A percentile compares a stretch with the other conserved stretches of the same genome.
phyloP scores from a whole-genome alignment of 1,140 invertebrate species.

The Macrosteles quadrilineatus region DNA sequence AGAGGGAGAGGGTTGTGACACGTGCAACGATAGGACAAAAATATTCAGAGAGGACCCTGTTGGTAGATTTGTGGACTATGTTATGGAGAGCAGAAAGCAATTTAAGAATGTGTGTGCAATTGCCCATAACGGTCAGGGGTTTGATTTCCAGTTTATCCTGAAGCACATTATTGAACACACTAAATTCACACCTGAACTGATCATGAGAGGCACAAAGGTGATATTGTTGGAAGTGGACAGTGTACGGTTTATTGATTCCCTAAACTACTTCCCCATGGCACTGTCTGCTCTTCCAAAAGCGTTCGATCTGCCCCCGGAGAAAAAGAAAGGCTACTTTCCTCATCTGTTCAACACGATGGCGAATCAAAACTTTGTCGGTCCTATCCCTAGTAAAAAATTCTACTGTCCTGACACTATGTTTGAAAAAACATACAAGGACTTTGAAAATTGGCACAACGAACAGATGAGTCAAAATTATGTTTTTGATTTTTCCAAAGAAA shows the following conservation, averaged over 20 bases:
- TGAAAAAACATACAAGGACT: conserved; percentile 35
- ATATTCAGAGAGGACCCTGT: neutral
- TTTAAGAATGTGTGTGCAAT: conserved; percentile 26
- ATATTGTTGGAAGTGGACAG: conserved; percentile 32
- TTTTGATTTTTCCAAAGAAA: conserved; percentile 10
- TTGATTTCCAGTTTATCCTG: conserved; percentile 43
- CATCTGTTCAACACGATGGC: conserved; percentile 42
- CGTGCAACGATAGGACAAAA: neutral
- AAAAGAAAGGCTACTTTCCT: too few relatives aligned
- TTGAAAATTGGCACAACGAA: conserved; percentile 4
- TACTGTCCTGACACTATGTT: conserved; percentile 31
- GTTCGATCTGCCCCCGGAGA: conserved; percentile 37
- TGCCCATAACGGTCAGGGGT: conserved; percentile 41
- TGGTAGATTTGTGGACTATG: conserved; percentile 14
- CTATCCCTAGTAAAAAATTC: neutral
- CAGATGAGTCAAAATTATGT: neutral
- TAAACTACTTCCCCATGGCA: conserved; percentile 44
- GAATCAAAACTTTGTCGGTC: neutral
- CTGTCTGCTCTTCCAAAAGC: conserved; percentile 40
- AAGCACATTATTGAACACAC: conserved; percentile 34
- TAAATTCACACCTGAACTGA: conserved; percentile 33
- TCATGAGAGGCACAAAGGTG: conserved; percentile 35
- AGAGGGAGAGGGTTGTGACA: neutral
- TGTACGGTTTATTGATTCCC: conserved; percentile 42
- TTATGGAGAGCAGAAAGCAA: conserved; percentile 15